Base-by-base conservation (phyloP, 2,888 invertebrate species). In the Rhodophaea formosa region DNA sequence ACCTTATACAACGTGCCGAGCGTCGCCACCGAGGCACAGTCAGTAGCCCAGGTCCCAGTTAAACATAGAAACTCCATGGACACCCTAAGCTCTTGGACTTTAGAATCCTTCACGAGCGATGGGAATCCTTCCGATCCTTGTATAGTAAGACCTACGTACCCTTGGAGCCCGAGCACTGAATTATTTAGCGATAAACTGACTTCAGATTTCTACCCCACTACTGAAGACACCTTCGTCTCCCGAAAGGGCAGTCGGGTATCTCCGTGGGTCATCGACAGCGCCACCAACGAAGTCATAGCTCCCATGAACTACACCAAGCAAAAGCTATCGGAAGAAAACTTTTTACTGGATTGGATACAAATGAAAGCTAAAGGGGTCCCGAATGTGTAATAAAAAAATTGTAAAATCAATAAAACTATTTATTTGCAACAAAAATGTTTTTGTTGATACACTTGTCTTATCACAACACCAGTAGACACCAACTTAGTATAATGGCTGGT, bases 141-240 rank as follows among this genome's bases (percentile, higher is more conserved):
- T 1, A 8, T 61, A 0, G 7, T 76, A 0, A 69, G 58, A 32
- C 71, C 71, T 0, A 71, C 64, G 7, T 77, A 74, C 42, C 80
- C 79, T 0, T 80, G 80, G 80, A 82, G 79, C 53, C 77, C 75
- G 0, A 59, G 56, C 7, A 72, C 75, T 0, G 60, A 23, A 3
- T 3, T 54, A 1, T 10, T 57, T 6, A 77, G 71, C 35, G 62
- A 57, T 0, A 66, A 5, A 23, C 23, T 23, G 23, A 23, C 2
- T 23, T 23, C 75, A 0, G 79, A 80, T 15, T 49, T 63, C 0
- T 86, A 86, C 59, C 86, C 84, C 0, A 79, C 74, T 54, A 69
- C 75, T 5, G 3, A 66, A 6, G 67, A 69, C 1, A 68, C 70
- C 6, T 45, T 65, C 0, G 45, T 59, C 0, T 69, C 72, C 3